These are phyloP conservation scores for Lagodon rhomboides DNA, from an alignment of 2,797 vertebrate genomes.

Conservation along the genomic window DNA sequence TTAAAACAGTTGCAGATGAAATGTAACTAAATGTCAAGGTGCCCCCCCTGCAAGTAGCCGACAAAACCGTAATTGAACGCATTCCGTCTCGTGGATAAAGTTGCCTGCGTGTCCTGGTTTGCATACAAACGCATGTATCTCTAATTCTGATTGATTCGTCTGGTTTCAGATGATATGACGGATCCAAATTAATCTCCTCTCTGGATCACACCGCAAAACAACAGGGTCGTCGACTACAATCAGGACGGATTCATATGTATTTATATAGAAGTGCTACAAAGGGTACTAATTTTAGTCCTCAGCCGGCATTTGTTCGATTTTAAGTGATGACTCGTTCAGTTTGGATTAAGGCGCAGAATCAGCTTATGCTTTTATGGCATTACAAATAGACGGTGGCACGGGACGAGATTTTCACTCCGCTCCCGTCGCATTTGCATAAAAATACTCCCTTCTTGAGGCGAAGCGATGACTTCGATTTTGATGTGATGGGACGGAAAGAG, in stretches of 20 bases:
- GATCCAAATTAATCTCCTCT: no score
- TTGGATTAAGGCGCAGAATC: background rate
- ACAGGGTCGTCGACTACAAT: background rate
- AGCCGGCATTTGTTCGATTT: background rate
- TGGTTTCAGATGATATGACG: background rate
- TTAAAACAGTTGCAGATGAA: background rate
- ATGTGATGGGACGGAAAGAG: no score
- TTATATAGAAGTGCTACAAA: background rate
- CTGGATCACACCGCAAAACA: no score
- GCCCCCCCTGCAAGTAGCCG: background rate
- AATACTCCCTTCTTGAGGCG: no score
- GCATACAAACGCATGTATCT: background rate
- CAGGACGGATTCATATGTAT: background rate
- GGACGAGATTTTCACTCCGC: no score
- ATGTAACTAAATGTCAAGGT: constrained; percentile 6
- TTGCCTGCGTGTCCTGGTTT: background rate
- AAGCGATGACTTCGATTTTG: no score
- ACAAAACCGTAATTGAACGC: background rate
- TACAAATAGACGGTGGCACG: background rate
- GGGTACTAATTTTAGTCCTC: background rate
- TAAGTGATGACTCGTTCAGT: background rate
- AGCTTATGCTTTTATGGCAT: background rate
- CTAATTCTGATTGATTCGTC: no score
- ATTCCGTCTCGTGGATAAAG: background rate
- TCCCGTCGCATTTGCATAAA: no score